A percentile compares a stretch with the other conserved stretches of the same genome.
phyloP scores from a whole-genome alignment of 2,888 invertebrate species.

The Drosophila cracens region DNA sequence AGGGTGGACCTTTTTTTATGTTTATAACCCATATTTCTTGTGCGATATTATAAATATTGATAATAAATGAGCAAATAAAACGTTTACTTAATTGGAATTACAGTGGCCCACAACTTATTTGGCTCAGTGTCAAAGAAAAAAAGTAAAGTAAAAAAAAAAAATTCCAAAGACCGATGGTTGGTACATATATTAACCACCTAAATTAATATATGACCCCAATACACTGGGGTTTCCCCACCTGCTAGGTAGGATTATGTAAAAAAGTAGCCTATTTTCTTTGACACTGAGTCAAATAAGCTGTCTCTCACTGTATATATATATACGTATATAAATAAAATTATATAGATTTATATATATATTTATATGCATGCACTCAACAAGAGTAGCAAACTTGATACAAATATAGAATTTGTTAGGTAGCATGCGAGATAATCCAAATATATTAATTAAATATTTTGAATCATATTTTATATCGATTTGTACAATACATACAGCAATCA shows the following conservation, averaged over 20 bases:
- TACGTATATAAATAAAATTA: not conserved
- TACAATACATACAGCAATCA: not conserved
- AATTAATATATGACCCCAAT: too few relatives aligned
- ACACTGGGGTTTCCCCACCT: too few relatives aligned
- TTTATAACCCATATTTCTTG: not conserved
- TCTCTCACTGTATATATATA: too few relatives aligned
- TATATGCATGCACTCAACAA: not conserved
- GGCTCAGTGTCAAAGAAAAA: too few relatives aligned
- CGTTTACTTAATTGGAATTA: not conserved
- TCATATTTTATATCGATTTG: not conserved
- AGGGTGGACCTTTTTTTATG: conserved; percentile 53
- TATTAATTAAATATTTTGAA: not conserved
- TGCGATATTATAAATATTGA: not conserved
- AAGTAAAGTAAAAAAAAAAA: too few relatives aligned
- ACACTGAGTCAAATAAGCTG: too few relatives aligned
- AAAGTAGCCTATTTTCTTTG: too few relatives aligned
- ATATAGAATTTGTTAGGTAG: not conserved
- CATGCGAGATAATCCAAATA: not conserved
- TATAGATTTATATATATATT: not conserved
- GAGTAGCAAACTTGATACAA: not conserved
- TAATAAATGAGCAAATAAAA: not conserved
- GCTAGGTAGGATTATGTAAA: too few relatives aligned
- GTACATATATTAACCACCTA: too few relatives aligned
- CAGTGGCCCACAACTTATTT: too few relatives aligned
- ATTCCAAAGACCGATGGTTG: too few relatives aligned